Base-by-base conservation (phyloP, 2,113 vertebrate species). In the Carollia perspicillata region DNA sequence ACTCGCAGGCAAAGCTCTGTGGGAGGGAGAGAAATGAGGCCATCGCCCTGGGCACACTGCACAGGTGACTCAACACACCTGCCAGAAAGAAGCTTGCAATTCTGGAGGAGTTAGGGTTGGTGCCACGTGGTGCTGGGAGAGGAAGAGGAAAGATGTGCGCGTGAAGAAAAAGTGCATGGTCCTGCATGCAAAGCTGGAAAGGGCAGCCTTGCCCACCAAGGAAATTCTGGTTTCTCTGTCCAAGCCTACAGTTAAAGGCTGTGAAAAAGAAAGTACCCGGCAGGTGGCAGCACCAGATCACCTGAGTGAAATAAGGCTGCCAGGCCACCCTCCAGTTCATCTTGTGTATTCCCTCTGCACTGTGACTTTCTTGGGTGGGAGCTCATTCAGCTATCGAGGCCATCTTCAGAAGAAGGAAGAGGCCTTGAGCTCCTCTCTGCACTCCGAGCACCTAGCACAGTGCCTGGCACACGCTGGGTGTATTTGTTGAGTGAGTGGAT, bases 231-330 rank as follows among this genome's bases (percentile, higher is more conserved):
- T 23, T 69, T 58, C 26, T 47, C 6, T 0, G 3, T 20, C 30
- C 11, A 28, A 2, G 17, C 5, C 51, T 26, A 5, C 1, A 9
- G 18, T 44, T 74, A 37, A 88, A 85, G 2, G 0, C 30, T 40
- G 44, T 47, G 8, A 65, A 47, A 63, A 92, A 86, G 37, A 28
- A 81, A 63, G 35, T 55, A 8, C 1, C 95, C 97, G 96, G 89
- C 84, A 97, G 97, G 92, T 81, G 96, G 95, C 97, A 97, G 97
- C 84, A 97, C 55, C 3, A 71, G 91, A 80, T 53, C 96, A 66
- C 60, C 1, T 49, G 58, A 75, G 42, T 30, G 16, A 90, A 60
- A 2, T 4, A 4, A 49, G 17, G 14, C 20, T 10, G 26, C 9
- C 6, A 4, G 5, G 28, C 40, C 10, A 12, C 12, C 0, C 6